Base-by-base conservation (phyloP, 2,797 vertebrate species). In the Spinus pinus region DNA sequence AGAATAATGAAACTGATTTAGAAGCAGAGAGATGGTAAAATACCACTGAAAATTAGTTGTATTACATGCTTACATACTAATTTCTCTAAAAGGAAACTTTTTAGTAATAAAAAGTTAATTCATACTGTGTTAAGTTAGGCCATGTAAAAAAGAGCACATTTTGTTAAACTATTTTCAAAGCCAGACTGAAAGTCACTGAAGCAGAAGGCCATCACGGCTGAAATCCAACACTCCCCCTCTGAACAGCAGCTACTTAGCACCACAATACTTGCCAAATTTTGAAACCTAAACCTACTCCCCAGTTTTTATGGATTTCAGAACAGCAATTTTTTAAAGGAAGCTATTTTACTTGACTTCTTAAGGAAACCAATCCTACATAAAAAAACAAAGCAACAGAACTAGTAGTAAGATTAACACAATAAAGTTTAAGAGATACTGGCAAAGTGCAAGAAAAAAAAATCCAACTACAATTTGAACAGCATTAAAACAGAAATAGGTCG, bases 371-470 rank as follows among this genome's bases (percentile, higher is more conserved):
- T 7, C 5, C 10, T 8, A 44, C 1, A 1, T 4, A 30, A 4
- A 4, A 4, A 22, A 49, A 61, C 7, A 39, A 10, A 2, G 3
- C 31, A 53, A 31, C 24, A 67, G 35, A 83, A 42, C 4, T 8
- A 53, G 2, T 3, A 5, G 10, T 49, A 33, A 20, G 9, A 12
- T 50, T 17, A 57, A 41, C 5, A 10, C 7, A 37, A 35, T 5
- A 17, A 21, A 75, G 12, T 6, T 22, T 3, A 33, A 53, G 12
- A 74, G 4, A 42, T 2, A 9, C 0, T 13, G 8, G 0, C 9
- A 71, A 84, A 31, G 5, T 1, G 13, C 5, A 28, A 9, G 1
- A 33, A 49, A 53, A 53, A 53, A 54, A 30, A 13, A 25, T 1
- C 2, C 5, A 51, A 21, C 5, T 21, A 18, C 7, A 58, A 54